Base-by-base conservation (phyloP, 2,797 vertebrate species). In the Aphelocoma californica region DNA sequence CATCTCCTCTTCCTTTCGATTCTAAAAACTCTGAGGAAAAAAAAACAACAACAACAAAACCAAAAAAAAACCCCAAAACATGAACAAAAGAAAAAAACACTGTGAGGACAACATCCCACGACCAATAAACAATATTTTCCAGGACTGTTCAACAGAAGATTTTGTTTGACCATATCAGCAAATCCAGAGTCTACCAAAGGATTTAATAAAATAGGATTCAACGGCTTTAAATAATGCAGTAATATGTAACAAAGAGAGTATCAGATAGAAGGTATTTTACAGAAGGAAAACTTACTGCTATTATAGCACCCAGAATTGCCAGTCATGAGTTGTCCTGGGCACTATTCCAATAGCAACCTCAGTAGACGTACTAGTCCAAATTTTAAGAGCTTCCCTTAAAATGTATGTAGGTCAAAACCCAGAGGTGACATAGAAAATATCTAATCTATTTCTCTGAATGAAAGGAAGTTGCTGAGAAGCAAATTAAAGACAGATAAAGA, bases 381-480 rank as follows among this genome's bases (percentile, higher is more conserved):
- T 64, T 90, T 82, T 69, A 87, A 91, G 38, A 87, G 48, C 23
- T 66, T 91, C 32, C 15, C 28, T 87, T 71, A 80, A 82, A 94
- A 91, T 31, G 12, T 26, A 56, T 53, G 36, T 56, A 48, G 48
- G 74, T 74, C 60, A 91, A 81, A 90, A 78, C 11, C 34, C 45
- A 88, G 58, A 57, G 23, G 42, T 77, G 56, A 64, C 42, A 82
- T 38, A 87, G 60, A 82, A 94, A 93, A 85, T 72, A 71, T 11
- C 29, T 36, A 48, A 88, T 78, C 58, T 23, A 29, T 90, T 78
- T 90, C 14, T 50, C 24, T 81, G 84, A 81, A 81, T 69, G 38
- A 91, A 90, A 79, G 6, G 12, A 19, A 87, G 65, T 78, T 90
- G 10, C 32, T 95, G 65, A 90, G 51, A 83, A 57, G 19, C 14